These are phyloP conservation scores for Actinernus sp. DNA, from an alignment of 92 coral and sea anemone genomes.

Conservation along the genomic window DNA sequence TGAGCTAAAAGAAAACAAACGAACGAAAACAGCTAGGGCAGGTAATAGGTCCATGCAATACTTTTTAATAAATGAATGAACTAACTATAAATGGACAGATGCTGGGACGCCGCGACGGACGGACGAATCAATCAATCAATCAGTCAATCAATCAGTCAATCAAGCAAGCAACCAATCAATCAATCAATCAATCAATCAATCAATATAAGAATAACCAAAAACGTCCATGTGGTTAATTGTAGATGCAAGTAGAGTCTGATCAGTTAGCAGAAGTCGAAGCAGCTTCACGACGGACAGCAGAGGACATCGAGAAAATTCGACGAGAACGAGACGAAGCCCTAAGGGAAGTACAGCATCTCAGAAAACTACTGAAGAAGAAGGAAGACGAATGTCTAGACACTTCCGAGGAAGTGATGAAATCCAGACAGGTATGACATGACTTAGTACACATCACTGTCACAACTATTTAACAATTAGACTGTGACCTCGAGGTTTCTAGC, in stretches of 20 bases:
- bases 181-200: neutral
- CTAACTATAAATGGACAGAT: too few species aligned
- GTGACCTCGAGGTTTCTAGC: too few species aligned
- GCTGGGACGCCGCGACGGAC: too few species aligned
- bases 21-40: too few species aligned
- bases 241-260: constrained; percentile 69
- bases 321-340: constrained; percentile 94
- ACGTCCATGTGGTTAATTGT: neutral
- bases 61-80: too few species aligned
- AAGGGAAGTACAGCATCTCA: constrained; percentile 79
- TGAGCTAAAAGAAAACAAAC: too few species aligned
- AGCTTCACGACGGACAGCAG: constrained; percentile 61
- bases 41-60: too few species aligned
- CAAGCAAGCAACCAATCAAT: too few species aligned
- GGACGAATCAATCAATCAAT: too few species aligned
- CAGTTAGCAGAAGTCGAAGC: constrained; percentile 49
- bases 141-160: too few species aligned
- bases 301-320: constrained; percentile 71
- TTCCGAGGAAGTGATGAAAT: constrained; percentile 75
- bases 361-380: constrained; percentile 75
- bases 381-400: constrained; percentile 63
- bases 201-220: neutral
- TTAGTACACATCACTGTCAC: too few species aligned
- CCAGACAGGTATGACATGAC: constrained; percentile 75
- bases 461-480: too few species aligned